phyloP scores from a whole-genome alignment of 1,140 invertebrate species.

The Ips nitidus region DNA sequence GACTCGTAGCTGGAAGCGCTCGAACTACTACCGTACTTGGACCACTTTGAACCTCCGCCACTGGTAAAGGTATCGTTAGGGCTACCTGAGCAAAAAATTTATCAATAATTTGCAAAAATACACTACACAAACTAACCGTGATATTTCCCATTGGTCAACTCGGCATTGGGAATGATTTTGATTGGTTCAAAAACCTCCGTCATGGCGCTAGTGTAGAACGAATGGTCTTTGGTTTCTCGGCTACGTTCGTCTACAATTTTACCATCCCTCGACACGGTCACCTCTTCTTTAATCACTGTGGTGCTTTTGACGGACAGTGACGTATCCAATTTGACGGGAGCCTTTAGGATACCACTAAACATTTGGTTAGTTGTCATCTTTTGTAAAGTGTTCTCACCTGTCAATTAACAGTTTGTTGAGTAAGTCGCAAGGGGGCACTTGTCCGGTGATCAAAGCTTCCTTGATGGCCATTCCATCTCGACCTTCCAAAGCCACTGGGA shows the following conservation, averaged over 20 bases:
- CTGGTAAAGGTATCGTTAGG: constrained; percentile 23
- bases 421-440: constrained; percentile 71
- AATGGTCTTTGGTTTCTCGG: constrained; percentile 73
- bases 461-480: constrained; percentile 71
- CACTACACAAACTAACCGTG: constrained; percentile 34
- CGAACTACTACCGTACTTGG: constrained; percentile 49
- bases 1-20: constrained; percentile 52
- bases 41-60: constrained; percentile 31
- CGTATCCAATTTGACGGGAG: constrained; percentile 72
- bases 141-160: constrained; percentile 47
- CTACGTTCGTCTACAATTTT: constrained; percentile 71
- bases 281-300: constrained; percentile 72
- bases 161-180: constrained; percentile 54
- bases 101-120: constrained; percentile 3
- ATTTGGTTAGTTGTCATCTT: too few species aligned
- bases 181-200: constrained; percentile 71
- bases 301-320: constrained; percentile 73
- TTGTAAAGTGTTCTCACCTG: constrained; percentile 45
- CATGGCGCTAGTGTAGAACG: constrained; percentile 68
- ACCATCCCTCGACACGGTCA: constrained; percentile 69
- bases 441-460: constrained; percentile 68
- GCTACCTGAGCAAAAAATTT: constrained; percentile 21
- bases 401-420: constrained; percentile 71
- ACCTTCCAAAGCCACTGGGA: constrained; percentile 68
- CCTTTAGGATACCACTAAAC: constrained; percentile 60